phyloP scores from a whole-genome alignment of 1,140 invertebrate genomes.

The Oncopeltus fasciatus region DNA sequence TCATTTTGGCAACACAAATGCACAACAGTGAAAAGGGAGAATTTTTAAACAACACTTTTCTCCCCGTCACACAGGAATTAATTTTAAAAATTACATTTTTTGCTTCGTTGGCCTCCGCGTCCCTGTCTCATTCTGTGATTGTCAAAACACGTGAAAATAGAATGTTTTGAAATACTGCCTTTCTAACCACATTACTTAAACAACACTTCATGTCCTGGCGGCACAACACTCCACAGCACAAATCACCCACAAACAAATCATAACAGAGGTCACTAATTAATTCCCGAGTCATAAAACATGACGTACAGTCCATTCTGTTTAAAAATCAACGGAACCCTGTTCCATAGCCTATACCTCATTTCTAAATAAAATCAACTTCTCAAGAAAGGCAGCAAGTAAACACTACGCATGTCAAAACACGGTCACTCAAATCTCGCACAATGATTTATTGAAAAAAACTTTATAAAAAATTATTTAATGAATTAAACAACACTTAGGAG shows the following conservation, averaged over 20 bases:
- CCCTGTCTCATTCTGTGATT: slow-evolving; percentile 35
- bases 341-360: slow-evolving; percentile 25
- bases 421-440: slow-evolving; percentile 3
- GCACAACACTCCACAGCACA: slow-evolving; percentile 23
- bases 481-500: not conserved
- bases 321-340: slow-evolving; percentile 23
- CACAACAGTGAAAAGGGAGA: slow-evolving; percentile 10
- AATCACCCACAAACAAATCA: slow-evolving; percentile 16
- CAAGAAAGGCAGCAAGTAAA: slow-evolving; percentile 34
- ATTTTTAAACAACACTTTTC: slow-evolving; percentile 6
- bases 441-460: not conserved
- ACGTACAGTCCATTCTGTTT: slow-evolving; percentile 23
- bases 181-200: slow-evolving; percentile 25
- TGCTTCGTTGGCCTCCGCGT: slow-evolving; percentile 34
- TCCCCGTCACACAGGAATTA: slow-evolving; percentile 18
- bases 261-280: slow-evolving; percentile 17
- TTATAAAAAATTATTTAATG: not conserved
- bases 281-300: slow-evolving; percentile 19
- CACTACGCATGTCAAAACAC: slow-evolving; percentile 34
- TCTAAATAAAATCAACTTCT: slow-evolving; percentile 30
- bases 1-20: slow-evolving; percentile 16
- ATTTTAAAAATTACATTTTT: slow-evolving; percentile 33
- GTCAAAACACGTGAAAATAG: slow-evolving; percentile 27
- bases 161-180: slow-evolving; percentile 27
- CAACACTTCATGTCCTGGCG: slow-evolving; percentile 23